A percentile compares a stretch with the other conserved stretches of the same genome.
Conservation (phyloP, 2,113 vertebrate genomes). For the Nothocercus nigrocapillus region DNA sequence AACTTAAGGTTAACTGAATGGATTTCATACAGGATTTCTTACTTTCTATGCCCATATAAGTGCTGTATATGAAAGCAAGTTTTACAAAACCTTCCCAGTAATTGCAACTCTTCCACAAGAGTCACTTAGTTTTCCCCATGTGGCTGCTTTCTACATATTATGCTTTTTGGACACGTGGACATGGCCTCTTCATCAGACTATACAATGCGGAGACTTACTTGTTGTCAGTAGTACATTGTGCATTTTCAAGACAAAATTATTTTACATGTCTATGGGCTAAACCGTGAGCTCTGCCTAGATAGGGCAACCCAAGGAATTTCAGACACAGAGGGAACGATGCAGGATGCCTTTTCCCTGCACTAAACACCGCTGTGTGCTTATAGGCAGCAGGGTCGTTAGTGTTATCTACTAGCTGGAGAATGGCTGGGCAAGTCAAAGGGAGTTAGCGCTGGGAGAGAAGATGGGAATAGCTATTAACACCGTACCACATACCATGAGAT, state of each 20-base stretch:
- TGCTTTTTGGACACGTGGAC: background rate
- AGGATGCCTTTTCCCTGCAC: background rate
- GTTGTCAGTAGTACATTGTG: background rate
- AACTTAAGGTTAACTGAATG: background rate
- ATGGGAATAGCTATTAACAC: background rate
- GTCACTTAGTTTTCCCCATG: background rate
- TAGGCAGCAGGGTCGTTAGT: background rate
- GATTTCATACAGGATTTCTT: background rate
- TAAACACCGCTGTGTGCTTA: background rate
- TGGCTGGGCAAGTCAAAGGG: no score
- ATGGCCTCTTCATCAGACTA: accelerated
- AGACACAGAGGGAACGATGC: background rate
- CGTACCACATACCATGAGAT: background rate
- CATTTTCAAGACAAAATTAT: background rate
- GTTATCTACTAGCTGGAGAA: background rate
- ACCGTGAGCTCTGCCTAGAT: background rate
- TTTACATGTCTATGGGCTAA: background rate
- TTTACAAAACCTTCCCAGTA: background rate
- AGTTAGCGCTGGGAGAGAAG: background rate
- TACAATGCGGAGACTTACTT: background rate
- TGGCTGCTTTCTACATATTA: background rate
- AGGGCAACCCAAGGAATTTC: background rate
- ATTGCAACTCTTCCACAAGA: background rate
- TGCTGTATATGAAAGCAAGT: background rate
- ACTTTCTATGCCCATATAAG: background rate